phyloP scores from a whole-genome alignment of 2,797 vertebrate species.

The Nyctibius grandis region DNA sequence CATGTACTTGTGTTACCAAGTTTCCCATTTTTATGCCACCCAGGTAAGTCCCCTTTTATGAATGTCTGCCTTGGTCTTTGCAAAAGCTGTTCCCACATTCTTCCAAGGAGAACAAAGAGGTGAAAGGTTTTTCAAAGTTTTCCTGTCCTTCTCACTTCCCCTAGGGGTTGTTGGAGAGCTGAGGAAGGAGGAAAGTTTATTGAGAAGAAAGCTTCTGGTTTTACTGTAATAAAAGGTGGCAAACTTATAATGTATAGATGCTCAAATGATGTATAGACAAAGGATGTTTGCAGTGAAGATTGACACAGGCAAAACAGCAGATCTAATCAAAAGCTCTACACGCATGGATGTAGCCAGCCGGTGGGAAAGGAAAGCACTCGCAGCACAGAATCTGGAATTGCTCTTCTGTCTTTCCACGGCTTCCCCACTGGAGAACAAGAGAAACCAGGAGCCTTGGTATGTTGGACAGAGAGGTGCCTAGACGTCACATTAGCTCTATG shows the following conservation, averaged over 20 bases:
- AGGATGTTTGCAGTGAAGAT: constrained; percentile 59
- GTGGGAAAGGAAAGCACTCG: constrained; percentile 58
- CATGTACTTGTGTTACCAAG: not conserved
- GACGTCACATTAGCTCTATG: not conserved
- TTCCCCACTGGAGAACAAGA: not conserved
- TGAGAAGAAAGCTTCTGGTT: constrained; percentile 61
- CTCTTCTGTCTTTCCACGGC: constrained; percentile 29
- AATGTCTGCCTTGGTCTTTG: constrained; percentile 1
- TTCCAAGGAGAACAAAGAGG: constrained; percentile 60
- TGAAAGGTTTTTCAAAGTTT: constrained; percentile 56
- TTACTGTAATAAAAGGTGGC: constrained; percentile 65
- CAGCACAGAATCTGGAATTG: constrained; percentile 45
- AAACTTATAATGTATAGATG: constrained; percentile 46
- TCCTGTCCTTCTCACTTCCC: constrained; percentile 59
- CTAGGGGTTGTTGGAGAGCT: constrained; percentile 55
- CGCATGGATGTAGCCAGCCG: constrained; percentile 55
- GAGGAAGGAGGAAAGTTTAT: constrained; percentile 53
- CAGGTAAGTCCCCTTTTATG: not conserved
- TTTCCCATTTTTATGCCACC: not conserved
- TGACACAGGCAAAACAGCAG: constrained; percentile 73
- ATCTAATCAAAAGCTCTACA: constrained; percentile 72
- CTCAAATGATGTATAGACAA: constrained; percentile 61
- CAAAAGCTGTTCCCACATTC: constrained; percentile 11
- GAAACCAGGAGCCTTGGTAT: constrained; percentile 24
- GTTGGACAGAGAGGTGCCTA: not conserved